Evolutionary conservation across 2,797 vertebrate species (phyloP).

Genomic region (Lacerta bilineata): DNA sequence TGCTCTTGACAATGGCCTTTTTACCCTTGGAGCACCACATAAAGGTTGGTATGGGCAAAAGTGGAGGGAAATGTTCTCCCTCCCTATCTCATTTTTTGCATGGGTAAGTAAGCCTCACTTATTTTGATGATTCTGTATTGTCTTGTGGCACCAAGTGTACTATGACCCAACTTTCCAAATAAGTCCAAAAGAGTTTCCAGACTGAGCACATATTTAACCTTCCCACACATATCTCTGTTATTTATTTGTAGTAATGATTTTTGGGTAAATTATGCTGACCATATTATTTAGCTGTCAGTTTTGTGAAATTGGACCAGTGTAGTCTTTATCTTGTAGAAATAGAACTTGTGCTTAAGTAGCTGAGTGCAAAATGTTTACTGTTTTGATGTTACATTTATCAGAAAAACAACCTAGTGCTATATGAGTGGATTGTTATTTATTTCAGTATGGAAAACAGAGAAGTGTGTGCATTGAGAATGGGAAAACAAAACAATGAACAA

Average conservation of each 20-base stretch:
- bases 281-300: neutral
- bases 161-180: neutral
- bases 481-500: neutral
- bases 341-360: neutral
- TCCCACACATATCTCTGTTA: neutral
- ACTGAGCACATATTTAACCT: neutral
- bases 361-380: neutral
- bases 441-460: neutral
- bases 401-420: neutral
- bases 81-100: neutral
- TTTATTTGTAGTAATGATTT: neutral
- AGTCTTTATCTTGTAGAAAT: neutral
- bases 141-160: neutral
- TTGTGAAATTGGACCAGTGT: neutral
- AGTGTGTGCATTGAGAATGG: neutral
- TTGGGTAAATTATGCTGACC: neutral
- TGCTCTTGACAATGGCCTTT: conserved; percentile 94
- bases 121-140: neutral
- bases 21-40: conserved; percentile 93
- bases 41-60: conserved; percentile 83
- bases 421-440: neutral
- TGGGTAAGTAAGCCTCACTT: neutral
- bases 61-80: neutral
- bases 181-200: neutral
- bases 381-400: neutral